phyloP scores from a whole-genome alignment of 2,113 vertebrate genomes.

The Xiphophorus couchianus region DNA sequence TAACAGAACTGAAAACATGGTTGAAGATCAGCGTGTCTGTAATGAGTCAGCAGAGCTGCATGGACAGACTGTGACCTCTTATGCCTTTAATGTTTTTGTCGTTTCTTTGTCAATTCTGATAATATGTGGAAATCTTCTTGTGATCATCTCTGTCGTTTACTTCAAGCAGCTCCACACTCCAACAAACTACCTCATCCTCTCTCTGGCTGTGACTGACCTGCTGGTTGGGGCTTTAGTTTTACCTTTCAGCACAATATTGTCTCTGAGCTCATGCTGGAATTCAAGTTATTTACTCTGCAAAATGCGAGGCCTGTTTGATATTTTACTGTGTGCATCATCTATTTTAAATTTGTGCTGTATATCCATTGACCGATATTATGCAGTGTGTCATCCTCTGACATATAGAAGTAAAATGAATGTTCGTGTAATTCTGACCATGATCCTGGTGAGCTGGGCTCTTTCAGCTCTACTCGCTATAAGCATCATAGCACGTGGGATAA shows the following conservation, averaged over 20 bases:
- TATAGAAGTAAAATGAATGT: slow-evolving; percentile 8
- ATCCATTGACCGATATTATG: slow-evolving; percentile 24
- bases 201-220: slow-evolving; percentile 17
- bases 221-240: slow-evolving; percentile 11
- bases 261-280: not conserved
- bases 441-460: not conserved
- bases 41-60: not conserved
- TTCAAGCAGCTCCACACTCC: slow-evolving; percentile 26
- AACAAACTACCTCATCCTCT: slow-evolving; percentile 14
- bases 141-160: slow-evolving; percentile 22
- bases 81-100: not conserved
- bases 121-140: slow-evolving; percentile 22
- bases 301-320: not conserved
- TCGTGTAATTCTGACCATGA: not conserved
- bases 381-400: slow-evolving; percentile 14
- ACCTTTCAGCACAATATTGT: slow-evolving; percentile 1
- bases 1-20: not conserved
- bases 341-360: slow-evolving; percentile 20
- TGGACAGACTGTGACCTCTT: not conserved
- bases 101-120: not conserved
- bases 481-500: not conserved
- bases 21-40: not conserved
- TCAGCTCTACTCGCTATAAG: not conserved
- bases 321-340: not conserved
- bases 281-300: not conserved